phyloP scores from a whole-genome alignment of 2,113 vertebrate species.

The Crotalus horridus region DNA sequence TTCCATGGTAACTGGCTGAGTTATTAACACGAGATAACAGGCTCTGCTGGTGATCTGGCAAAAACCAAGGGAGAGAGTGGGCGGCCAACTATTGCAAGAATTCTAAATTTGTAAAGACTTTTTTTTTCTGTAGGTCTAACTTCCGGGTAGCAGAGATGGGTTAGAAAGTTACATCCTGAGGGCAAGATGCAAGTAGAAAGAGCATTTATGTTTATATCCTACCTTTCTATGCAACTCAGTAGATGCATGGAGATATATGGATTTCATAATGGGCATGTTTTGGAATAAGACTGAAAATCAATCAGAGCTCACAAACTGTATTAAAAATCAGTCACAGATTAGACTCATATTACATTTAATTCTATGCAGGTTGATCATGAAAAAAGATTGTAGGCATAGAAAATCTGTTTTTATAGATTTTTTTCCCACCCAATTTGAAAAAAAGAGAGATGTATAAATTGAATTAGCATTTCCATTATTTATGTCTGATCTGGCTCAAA shows the following conservation, averaged over 20 bases:
- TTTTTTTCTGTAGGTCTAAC: conserved; percentile 25
- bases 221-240: not conserved
- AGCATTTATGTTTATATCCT: not conserved
- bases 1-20: conserved; percentile 58
- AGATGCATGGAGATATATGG: not conserved
- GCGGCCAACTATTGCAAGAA: conserved; percentile 12
- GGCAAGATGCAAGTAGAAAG: not conserved
- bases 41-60: conserved; percentile 40
- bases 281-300: not conserved
- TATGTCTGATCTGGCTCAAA: not conserved
- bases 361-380: not conserved
- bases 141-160: not conserved
- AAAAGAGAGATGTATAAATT: not conserved
- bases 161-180: not conserved
- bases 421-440: not conserved
- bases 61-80: conserved; percentile 27
- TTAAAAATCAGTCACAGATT: not conserved
- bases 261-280: not conserved
- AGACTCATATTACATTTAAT: not conserved
- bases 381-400: not conserved
- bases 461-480: not conserved
- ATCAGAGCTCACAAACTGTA: not conserved
- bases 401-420: not conserved
- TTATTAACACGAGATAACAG: conserved; percentile 43
- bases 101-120: conserved; percentile 18